Conservation (phyloP, 2,797 vertebrate genomes). For the Sebastes hubbsi region DNA sequence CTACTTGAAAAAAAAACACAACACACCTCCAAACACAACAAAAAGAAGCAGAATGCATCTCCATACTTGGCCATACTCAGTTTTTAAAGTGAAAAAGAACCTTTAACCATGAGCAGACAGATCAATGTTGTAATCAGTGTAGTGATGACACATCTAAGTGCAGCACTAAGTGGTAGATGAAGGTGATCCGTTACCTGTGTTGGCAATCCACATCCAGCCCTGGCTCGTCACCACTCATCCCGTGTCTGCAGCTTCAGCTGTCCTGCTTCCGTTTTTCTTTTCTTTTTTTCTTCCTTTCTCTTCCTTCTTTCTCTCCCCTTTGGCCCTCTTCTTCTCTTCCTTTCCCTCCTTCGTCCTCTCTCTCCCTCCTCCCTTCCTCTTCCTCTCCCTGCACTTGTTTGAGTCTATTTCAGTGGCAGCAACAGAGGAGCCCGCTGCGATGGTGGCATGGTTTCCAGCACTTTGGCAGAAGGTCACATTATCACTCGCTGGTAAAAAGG, state of each 20-base stretch:
- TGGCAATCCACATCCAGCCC: constrained; percentile 81
- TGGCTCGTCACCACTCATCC: constrained; percentile 78
- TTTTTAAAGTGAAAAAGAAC: background rate
- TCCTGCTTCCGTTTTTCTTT: constrained; percentile 50
- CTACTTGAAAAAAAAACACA: constrained; percentile 1
- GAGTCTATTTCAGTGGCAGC: constrained; percentile 84
- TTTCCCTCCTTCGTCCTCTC: constrained; percentile 27
- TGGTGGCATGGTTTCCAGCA: constrained; percentile 84
- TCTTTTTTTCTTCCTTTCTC: background rate
- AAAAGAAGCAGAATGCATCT: background rate
- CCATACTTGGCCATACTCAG: background rate
- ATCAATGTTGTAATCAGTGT: background rate
- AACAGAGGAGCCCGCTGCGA: constrained; percentile 79
- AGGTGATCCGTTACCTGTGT: constrained; percentile 78
- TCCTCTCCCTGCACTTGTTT: constrained; percentile 79
- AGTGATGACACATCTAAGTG: background rate
- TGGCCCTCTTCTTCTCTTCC: constrained; percentile 46
- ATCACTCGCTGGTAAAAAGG: constrained; percentile 71
- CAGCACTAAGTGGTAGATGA: constrained; percentile 7
- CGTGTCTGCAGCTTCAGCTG: constrained; percentile 70
- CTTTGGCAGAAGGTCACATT: constrained; percentile 89
- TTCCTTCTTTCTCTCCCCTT: constrained; percentile 28
- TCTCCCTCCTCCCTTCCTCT: constrained; percentile 29
- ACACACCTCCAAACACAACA: constrained; percentile 9
- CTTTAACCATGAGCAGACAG: background rate